Evolutionary conservation across 2,797 vertebrate genomes (phyloP).

Genomic region (Hafferia zeledoni): DNA sequence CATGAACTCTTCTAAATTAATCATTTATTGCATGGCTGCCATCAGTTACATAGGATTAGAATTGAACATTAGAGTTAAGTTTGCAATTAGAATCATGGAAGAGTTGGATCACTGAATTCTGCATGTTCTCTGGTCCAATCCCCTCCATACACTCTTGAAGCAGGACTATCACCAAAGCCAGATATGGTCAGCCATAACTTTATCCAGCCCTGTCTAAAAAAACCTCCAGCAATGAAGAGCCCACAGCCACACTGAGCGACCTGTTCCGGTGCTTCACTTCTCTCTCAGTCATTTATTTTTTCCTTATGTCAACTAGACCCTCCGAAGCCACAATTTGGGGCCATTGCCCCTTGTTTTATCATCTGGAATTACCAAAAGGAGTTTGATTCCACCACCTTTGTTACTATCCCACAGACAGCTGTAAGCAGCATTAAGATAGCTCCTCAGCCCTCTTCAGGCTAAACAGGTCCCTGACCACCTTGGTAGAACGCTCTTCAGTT

Average conservation of each 20-base stretch:
- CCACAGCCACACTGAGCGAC: background rate
- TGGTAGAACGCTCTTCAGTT: background rate
- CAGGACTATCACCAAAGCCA: background rate
- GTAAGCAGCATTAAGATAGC: no score
- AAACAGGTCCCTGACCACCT: background rate
- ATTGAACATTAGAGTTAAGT: background rate
- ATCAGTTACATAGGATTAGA: background rate
- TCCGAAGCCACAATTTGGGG: background rate
- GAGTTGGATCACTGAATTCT: background rate
- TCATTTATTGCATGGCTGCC: background rate
- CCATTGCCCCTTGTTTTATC: background rate
- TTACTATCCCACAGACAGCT: background rate
- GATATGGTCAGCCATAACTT: background rate
- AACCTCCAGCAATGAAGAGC: background rate
- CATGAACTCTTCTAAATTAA: background rate
- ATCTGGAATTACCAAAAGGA: background rate
- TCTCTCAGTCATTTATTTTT: background rate
- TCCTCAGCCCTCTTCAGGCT: background rate
- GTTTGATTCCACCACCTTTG: background rate
- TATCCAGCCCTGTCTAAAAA: background rate
- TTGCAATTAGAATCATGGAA: background rate
- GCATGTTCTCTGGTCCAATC: background rate
- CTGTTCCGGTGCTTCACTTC: background rate
- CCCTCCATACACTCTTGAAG: background rate
- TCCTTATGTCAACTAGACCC: background rate